Conservation (phyloP, 2,888 invertebrate species). For the Plutella xylostella region DNA sequence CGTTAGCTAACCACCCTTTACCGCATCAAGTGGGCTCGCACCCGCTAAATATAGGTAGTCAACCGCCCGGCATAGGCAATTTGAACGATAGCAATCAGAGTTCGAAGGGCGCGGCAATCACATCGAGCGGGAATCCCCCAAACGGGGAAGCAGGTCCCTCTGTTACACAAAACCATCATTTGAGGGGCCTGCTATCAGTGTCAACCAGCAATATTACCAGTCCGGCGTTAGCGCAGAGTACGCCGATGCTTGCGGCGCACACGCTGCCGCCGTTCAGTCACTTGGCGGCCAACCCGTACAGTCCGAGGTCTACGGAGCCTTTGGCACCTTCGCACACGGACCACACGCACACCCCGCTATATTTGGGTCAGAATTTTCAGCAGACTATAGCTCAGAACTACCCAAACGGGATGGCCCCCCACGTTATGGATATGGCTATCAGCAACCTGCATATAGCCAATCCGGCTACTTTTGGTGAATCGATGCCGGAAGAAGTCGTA, state of each 20-base stretch:
- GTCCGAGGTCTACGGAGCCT: conserved; percentile 70
- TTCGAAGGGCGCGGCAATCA: conserved; percentile 48
- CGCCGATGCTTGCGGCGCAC: conserved; percentile 66
- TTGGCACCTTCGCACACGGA: conserved; percentile 70
- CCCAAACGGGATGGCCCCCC: conserved; percentile 90
- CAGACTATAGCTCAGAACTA: conserved; percentile 75
- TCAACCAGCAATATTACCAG: conserved; percentile 77
- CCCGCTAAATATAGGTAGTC: conserved; percentile 70
- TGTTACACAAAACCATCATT: conserved; percentile 84
- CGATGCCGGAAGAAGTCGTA: conserved; percentile 55
- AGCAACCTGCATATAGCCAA: conserved; percentile 74
- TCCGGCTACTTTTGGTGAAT: conserved; percentile 89
- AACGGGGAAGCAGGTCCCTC: conserved; percentile 97
- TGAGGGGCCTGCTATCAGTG: conserved; percentile 92
- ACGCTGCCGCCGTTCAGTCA: conserved; percentile 70
- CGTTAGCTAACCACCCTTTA: conserved; percentile 65
- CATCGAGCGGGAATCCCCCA: conserved; percentile 85
- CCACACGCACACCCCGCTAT: conserved; percentile 72
- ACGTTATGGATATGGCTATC: conserved; percentile 83
- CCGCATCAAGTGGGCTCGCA: conserved; percentile 67
- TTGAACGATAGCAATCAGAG: conserved; percentile 50
- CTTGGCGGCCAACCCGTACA: conserved; percentile 71
- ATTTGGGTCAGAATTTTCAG: conserved; percentile 71
- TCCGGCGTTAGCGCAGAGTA: conserved; percentile 66
- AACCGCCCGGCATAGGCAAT: conserved; percentile 62